Conservation (phyloP, 1,140 invertebrate species). For the Anastrepha obliqua region DNA sequence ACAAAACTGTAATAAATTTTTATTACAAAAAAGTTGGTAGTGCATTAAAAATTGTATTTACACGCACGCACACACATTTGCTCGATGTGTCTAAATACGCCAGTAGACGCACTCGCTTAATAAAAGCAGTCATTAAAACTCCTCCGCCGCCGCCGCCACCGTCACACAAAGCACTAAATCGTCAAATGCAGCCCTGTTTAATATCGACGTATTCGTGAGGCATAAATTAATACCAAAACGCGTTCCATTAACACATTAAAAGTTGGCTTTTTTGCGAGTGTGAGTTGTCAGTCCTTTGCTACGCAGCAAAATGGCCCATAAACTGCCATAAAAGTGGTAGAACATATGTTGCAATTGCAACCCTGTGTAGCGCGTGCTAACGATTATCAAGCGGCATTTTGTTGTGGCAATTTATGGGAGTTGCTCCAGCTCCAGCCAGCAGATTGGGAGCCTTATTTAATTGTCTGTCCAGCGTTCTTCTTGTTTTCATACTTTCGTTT, state of each 20-base stretch:
- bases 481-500: not conserved
- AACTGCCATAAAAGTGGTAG: not conserved
- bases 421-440: not conserved
- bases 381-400: not conserved
- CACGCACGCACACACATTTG: not conserved
- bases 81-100: too few relatives aligned
- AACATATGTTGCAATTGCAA: not conserved
- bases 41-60: not conserved
- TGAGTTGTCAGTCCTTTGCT: not conserved
- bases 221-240: not conserved
- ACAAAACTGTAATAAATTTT: not conserved
- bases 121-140: not conserved
- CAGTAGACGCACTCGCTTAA: too few relatives aligned
- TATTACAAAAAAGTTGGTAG: not conserved
- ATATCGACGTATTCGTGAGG: not conserved
- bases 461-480: not conserved
- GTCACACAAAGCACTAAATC: not conserved
- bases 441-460: not conserved
- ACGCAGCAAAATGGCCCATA: not conserved
- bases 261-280: not conserved
- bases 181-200: constrained; percentile 12
- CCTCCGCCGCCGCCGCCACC: not conserved
- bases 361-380: not conserved
- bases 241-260: constrained; percentile 4
- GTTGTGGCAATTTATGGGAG: constrained; percentile 1